These are phyloP conservation scores for Melanotus villosus DNA, from an alignment of 2,888 invertebrate species.

Conservation along the genomic window DNA sequence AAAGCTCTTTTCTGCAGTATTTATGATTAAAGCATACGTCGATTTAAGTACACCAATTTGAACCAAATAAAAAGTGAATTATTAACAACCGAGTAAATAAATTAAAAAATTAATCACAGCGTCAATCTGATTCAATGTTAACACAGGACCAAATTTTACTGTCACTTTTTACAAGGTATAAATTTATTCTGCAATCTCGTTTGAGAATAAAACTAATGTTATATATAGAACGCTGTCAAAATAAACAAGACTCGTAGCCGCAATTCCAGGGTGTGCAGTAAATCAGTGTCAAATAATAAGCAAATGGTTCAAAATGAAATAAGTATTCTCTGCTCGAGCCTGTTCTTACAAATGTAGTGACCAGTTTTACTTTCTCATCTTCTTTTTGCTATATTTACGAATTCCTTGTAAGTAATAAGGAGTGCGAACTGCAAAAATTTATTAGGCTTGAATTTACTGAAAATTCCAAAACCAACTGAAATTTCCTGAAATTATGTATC, in stretches of 20 bases:
- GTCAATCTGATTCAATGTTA: neutral
- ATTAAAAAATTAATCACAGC: no score
- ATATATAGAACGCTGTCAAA: slow-evolving; percentile 35
- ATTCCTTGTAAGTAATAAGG: neutral
- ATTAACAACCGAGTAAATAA: no score
- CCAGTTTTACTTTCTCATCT: neutral
- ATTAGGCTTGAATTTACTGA: no score
- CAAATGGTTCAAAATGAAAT: slow-evolving; percentile 29
- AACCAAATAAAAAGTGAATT: no score
- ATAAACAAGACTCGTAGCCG: slow-evolving; percentile 33
- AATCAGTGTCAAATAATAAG: slow-evolving; percentile 37
- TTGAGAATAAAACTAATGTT: slow-evolving; percentile 36
- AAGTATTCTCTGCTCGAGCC: slow-evolving; percentile 24
- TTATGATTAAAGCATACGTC: no score
- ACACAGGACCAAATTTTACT: slow-evolving; percentile 21
- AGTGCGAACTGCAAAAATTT: neutral
- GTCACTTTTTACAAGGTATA: slow-evolving; percentile 15
- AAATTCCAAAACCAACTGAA: no score
- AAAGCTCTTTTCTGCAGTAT: no score
- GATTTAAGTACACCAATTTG: no score
- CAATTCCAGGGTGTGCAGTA: slow-evolving; percentile 24
- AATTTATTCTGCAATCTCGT: slow-evolving; percentile 27
- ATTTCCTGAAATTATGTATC: no score
- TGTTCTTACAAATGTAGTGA: slow-evolving; percentile 29
- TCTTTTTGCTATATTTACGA: neutral